Percentiles rank a stretch among this genome's conserved stretches.
Evolutionary conservation across 2,113 vertebrate species (phyloP).

Genomic region (Phaethornis superciliosus): DNA sequence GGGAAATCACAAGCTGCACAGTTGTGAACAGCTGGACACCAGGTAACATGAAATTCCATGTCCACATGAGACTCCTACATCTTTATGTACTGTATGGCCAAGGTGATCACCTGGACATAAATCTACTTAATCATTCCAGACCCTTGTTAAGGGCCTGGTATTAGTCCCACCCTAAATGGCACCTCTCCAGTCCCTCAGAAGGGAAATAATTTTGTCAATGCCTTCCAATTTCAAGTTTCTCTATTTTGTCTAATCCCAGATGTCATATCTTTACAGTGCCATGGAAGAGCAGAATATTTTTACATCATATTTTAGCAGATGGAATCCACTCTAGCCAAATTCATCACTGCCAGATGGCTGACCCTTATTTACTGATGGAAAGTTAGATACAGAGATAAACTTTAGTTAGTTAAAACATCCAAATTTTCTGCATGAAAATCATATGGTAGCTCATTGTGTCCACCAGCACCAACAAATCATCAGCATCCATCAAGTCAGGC

Average conservation of each 20-base stretch:
- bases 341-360: slow-evolving; percentile 76
- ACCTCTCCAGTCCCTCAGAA: slow-evolving; percentile 52
- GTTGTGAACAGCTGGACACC: neutral
- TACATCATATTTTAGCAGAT: slow-evolving; percentile 74
- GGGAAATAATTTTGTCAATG: slow-evolving; percentile 52
- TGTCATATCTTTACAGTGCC: slow-evolving; percentile 71
- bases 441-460: neutral
- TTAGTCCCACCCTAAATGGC: neutral
- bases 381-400: slow-evolving; percentile 57
- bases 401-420: slow-evolving; percentile 40
- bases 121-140: neutral
- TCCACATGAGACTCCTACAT: neutral
- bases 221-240: slow-evolving; percentile 41
- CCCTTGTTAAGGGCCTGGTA: neutral
- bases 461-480: neutral
- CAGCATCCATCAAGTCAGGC: neutral
- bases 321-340: slow-evolving; percentile 67
- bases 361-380: slow-evolving; percentile 76
- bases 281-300: slow-evolving; percentile 72
- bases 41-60: neutral
- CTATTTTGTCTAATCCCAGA: slow-evolving; percentile 70
- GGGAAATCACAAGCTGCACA: neutral
- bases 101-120: neutral
- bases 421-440: neutral
- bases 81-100: neutral